Evolutionary conservation across 2,113 vertebrate genomes (phyloP), one percentile per base, ranked within the genome.

Genomic region (Miniopterus natalensis): DNA sequence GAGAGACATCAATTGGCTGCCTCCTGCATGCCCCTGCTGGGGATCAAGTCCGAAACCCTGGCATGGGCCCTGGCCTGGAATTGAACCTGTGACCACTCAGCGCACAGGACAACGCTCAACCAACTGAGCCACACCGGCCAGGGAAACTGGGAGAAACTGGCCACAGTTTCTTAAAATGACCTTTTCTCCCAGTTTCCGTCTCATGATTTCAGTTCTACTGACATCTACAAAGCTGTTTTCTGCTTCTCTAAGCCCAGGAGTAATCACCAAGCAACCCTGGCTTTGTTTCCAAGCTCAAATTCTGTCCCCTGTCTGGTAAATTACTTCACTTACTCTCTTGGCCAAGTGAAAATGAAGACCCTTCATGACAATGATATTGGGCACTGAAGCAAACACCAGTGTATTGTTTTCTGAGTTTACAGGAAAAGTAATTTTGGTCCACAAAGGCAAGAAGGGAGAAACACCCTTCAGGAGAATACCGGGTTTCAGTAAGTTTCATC

Each of bases 261-360:
- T 63, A 84, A 81, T 84, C 17, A 61, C 88, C 88, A 73, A 90
- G 40, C 12, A 80, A 84, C 14, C 25, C 31, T 25, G 68, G 47
- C 51, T 61, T 89, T 85, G 57, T 83, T 92, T 86, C 55, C 63
- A 42, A 45, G 36, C n/a, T 95, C 73, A 15, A 78, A 21, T 88
- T 79, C 70, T 97, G 73, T 20, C 49, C 96, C 78, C 40, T 61
- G 4, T 55, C n/a, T 55, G 71, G 47, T 45, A 85, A 73, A 90
- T 86, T 80, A 23, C 53, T 89, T 83, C 42, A 88, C 73, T 75
- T 78, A 75, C 29, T 71, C 14, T 79, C 17, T n/a, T 68, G 49
- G 21, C 49, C 40, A 31, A 18, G 11, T 25, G 70, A 88, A 84
- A 75, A 94, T 31, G 66, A 91, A 86, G 75, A 88, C 4, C 31